phyloP scores from a whole-genome alignment of 2,113 vertebrate species.

The Vanacampus margaritifer region DNA sequence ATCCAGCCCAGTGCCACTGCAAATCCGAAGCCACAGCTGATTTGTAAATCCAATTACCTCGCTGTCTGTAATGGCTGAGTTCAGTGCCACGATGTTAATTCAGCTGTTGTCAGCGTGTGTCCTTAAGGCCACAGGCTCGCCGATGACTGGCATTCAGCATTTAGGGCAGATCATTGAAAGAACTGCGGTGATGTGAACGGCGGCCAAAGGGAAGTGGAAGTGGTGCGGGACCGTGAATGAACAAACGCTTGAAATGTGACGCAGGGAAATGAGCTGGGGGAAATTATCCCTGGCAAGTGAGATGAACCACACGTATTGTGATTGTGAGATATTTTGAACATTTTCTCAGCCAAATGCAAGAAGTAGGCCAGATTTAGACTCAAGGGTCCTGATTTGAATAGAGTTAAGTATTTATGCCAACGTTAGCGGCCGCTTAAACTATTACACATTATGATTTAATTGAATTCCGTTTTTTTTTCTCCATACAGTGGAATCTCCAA shows the following conservation, averaged over 20 bases:
- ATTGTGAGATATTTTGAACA: background rate
- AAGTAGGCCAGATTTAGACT: background rate
- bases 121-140: constrained; percentile 46
- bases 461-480: too few species aligned
- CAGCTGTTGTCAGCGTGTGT: constrained; percentile 67
- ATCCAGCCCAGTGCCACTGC: constrained; percentile 64
- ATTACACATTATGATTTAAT: too few species aligned
- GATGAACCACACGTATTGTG: background rate
- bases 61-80: constrained; percentile 71
- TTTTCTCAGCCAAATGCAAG: background rate
- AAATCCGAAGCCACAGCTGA: constrained; percentile 70
- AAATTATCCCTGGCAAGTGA: constrained; percentile 1
- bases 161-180: constrained; percentile 28
- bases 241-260: background rate
- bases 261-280: background rate
- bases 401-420: too few species aligned
- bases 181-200: constrained; percentile 9
- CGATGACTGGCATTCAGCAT: constrained; percentile 21
- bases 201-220: background rate
- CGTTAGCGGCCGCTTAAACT: too few species aligned
- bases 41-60: constrained; percentile 79
- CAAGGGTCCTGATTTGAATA: too few species aligned
- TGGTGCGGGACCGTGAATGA: background rate
- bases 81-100: constrained; percentile 70
- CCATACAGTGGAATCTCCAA: too few species aligned